Evolutionary conservation across 2,797 vertebrate species (phyloP).

Genomic region (Spheniscus humboldti): DNA sequence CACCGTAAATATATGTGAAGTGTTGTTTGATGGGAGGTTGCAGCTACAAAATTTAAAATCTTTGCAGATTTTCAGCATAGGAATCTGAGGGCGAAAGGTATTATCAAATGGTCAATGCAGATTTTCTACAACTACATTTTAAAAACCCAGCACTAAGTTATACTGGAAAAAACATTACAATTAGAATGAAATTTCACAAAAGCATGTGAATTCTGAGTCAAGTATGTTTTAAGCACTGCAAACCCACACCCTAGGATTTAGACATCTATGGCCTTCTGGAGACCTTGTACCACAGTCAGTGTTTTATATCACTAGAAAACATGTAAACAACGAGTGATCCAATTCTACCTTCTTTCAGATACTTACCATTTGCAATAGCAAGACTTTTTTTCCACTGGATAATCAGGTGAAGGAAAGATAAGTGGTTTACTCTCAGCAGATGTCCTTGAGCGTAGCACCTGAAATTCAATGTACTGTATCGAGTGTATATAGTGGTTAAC

Average conservation of each 20-base stretch:
- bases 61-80: not conserved
- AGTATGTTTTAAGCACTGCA: not conserved
- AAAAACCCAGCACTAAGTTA: not conserved
- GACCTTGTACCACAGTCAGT: not conserved
- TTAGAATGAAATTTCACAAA: not conserved
- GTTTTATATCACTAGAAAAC: not conserved
- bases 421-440: conserved; percentile 41
- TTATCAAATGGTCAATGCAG: not conserved
- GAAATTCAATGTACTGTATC: conserved; percentile 2
- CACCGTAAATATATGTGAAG: not conserved
- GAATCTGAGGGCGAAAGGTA: not conserved
- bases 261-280: not conserved
- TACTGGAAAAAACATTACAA: not conserved
- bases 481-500: not conserved
- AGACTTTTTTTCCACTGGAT: not conserved
- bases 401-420: conserved; percentile 33
- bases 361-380: conserved; percentile 6
- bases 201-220: not conserved
- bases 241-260: not conserved
- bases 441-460: conserved; percentile 23
- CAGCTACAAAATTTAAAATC: not conserved
- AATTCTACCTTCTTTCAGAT: not conserved
- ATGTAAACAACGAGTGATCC: not conserved
- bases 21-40: not conserved
- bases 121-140: not conserved